Evolutionary conservation across 2,797 vertebrate genomes (phyloP), one percentile per base, ranked within the genome.

Genomic region (Enteromius argenteus): DNA sequence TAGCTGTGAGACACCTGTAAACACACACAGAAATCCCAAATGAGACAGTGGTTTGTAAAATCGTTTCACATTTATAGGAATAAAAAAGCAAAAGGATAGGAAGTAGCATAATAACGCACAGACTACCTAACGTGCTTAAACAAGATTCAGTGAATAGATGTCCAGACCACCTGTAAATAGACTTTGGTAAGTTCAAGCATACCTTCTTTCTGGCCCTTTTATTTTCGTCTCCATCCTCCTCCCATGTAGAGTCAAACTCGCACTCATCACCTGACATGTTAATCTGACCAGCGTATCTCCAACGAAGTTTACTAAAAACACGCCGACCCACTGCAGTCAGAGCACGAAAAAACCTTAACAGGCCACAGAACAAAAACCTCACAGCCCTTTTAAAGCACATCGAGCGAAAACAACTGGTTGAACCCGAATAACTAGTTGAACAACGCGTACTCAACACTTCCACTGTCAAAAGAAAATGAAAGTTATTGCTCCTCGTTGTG

Each of bases 201-300:
- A 84, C 75, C 66, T 49, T 62, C 1, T 39, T 23, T 27, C 7
- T 71, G 17, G 0, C 3, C 13, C 10, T 3, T 49, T 75, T 74
- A 4, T 2, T 37, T 53, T 39, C 19, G 21, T 39, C 1, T 68
- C 51, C 77, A 30, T 80, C 81, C 15, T 80, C 81, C 15, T 86
- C 85, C 85, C 85, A 98, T 19, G 97, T 98, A 17, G 97, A 98
- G 84, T 98, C 97, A 72, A 94, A 96, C 0, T 68, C 80, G 1
- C 93, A 95, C 30, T 86, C 88, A 3, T 90, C 71, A 4, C 90
- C 90, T 9, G 42, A 5, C 2, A 90, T 88, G 4, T 5, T 82
- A 80, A 21, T 75, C 11, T 8, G 49, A 4, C 4, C 13, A 17
- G 10, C 27, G 17, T 6, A 13, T 7, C 5, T 6, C 21, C 46